These are phyloP conservation scores for Anableps anableps DNA, from an alignment of 2,797 vertebrate genomes.

Conservation along the genomic window DNA sequence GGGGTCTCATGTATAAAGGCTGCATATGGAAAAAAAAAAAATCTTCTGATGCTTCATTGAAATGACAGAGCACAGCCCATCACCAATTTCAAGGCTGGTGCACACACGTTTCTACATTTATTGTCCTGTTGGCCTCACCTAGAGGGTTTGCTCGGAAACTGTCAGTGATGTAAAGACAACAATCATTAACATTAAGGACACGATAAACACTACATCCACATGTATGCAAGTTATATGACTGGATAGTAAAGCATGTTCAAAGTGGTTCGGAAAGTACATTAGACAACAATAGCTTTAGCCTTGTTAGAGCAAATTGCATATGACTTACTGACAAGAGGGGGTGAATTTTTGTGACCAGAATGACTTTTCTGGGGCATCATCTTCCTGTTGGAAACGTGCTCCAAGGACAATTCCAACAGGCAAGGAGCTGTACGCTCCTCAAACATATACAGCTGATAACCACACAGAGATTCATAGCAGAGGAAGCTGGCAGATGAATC, in stretches of 20 bases:
- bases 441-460: not conserved
- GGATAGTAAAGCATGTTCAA: not conserved
- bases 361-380: not conserved
- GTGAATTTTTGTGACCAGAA: not conserved
- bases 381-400: too few species aligned
- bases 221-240: too few species aligned
- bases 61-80: not conserved
- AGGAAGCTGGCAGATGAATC: not conserved
- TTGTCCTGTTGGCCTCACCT: not conserved
- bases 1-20: not conserved
- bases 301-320: not conserved
- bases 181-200: not conserved
- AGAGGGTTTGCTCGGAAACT: not conserved
- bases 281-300: not conserved
- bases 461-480: not conserved
- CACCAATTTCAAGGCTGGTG: not conserved
- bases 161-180: not conserved
- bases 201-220: not conserved
- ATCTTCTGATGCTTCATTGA: not conserved
- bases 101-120: not conserved
- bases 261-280: not conserved
- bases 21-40: not conserved
- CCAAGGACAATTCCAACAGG: not conserved
- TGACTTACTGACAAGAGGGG: not conserved
- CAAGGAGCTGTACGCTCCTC: not conserved